Evolutionary conservation across 2,888 invertebrate genomes (phyloP), one percentile per base, ranked within the genome.

Genomic region (Celastrina argiolus): DNA sequence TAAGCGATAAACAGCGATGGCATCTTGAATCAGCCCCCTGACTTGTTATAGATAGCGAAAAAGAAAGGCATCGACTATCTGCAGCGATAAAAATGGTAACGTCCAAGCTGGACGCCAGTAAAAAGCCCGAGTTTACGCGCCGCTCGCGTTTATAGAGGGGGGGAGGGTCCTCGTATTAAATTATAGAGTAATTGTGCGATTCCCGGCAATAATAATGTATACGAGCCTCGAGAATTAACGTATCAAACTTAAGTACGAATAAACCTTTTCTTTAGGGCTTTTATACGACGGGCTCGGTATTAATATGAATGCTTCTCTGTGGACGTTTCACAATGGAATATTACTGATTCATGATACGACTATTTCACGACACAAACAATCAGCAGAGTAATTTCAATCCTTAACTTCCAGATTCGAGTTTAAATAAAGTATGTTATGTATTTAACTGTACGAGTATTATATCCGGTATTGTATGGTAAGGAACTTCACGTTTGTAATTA

Each of bases 181-280:
- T 26, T 51, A 51, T 51, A 10, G 45, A 12, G 22, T 10, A 26
- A 51, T 26, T 51, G 51, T 8, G 22, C 51, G 12, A 51, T 51
- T 51, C 22, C 18, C 51, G 51, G 12, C 22, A 22, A 26, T 51
- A 51, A 51, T 26, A 51, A 51, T 51, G 51, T 51, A 51, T 51
- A 51, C 51, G 51, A 51, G 51, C 51, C 26, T 14, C 22, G 51
- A 51, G 26, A 51, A 51, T 51, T 51, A 51, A 51, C 26, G 51
- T 26, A 51, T 51, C 51, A 18, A 36, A 26, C 51, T 51, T 51
- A 26, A 51, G 22, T 51, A 51, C 51, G 51, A 51, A 22, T 51
- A 51, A 51, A 51, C 51, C 22, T 26, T 51, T 51, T 51, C 51
- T 51, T 51, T 51, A 26, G 51, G 51, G 22, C 51, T 51, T 51